Evolutionary conservation across 1,140 invertebrate genomes (phyloP).

Genomic region (Cardiocondyla obscurior): DNA sequence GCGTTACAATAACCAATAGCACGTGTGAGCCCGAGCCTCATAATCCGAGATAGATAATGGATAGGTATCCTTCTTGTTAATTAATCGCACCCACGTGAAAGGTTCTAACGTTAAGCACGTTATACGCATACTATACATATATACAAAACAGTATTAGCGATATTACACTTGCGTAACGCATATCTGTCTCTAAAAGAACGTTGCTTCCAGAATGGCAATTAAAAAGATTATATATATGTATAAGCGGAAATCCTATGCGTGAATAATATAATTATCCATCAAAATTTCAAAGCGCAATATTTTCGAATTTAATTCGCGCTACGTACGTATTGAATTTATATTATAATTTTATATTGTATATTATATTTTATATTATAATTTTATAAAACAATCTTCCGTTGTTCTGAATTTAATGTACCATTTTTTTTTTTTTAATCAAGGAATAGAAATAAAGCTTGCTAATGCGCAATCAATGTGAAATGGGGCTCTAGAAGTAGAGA

Average conservation of each 20-base stretch:
- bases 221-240: constrained; percentile 4
- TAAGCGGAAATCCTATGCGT: not conserved
- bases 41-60: constrained; percentile 57
- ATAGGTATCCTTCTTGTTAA: constrained; percentile 64
- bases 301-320: not conserved
- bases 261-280: not conserved
- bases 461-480: not conserved
- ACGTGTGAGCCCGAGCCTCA: constrained; percentile 27
- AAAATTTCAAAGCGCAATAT: not conserved
- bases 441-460: not conserved
- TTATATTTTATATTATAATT: not conserved
- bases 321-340: not conserved
- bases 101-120: constrained; percentile 40
- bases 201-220: constrained; percentile 3
- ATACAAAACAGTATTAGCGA: constrained; percentile 46
- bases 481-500: not conserved
- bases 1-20: constrained; percentile 54
- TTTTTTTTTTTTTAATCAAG: not conserved
- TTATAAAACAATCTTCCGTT: not conserved
- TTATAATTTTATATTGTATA: not conserved
- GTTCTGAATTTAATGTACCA: not conserved
- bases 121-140: no score
- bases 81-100: constrained; percentile 59
- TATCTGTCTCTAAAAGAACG: constrained; percentile 31
- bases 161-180: constrained; percentile 65